phyloP scores from a whole-genome alignment of 2,888 invertebrate species.

The Lithodes maja region DNA sequence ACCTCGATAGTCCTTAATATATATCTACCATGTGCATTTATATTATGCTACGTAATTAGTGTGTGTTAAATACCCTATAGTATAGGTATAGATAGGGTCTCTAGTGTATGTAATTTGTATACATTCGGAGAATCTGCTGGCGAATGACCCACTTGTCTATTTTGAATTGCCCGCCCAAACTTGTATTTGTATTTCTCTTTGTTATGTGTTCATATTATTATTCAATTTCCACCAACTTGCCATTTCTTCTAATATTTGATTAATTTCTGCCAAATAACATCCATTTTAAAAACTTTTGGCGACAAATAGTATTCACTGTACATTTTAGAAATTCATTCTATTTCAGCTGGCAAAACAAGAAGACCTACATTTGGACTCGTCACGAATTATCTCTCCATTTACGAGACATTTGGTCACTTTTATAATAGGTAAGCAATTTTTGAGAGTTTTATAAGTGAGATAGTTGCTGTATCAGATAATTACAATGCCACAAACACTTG shows the following conservation, averaged over 20 bases:
- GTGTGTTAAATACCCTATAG: too few species aligned
- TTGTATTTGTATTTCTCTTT: not conserved
- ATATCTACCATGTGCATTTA: too few species aligned
- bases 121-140: too few species aligned
- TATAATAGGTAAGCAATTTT: not conserved
- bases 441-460: not conserved
- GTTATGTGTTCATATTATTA: not conserved
- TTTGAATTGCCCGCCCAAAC: not conserved
- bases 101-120: too few species aligned
- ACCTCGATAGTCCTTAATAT: too few species aligned
- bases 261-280: not conserved
- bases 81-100: too few species aligned
- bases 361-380: not conserved
- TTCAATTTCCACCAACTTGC: not conserved
- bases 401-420: not conserved
- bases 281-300: not conserved
- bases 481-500: not conserved
- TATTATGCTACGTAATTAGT: too few species aligned
- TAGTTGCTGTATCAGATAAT: not conserved
- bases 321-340: not conserved
- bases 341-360: constrained; percentile 1
- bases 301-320: not conserved
- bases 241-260: not conserved
- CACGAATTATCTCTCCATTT: not conserved
- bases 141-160: not conserved